Evolutionary conservation across 1,140 invertebrate species (phyloP), one percentile per base, ranked within the genome.

Genomic region (Rhopalosiphum padi): DNA sequence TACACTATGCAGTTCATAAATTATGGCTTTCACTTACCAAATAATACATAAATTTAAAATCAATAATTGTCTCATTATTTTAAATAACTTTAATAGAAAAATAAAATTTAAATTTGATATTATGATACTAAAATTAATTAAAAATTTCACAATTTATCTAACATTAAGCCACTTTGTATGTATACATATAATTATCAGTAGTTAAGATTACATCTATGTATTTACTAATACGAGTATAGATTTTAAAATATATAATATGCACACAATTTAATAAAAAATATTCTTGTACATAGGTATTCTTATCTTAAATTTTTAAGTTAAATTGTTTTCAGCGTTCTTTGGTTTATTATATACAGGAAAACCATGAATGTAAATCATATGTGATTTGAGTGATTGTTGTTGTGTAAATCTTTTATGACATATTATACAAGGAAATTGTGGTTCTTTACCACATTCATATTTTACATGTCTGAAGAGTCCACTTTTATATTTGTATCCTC

Each of bases 391-490:
- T 11, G 60, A 83, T 68, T 88, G 88, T 23, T 93, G 93, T 53
- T 93, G 93, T 15, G 92, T 91, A n/a, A 93, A 93, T 43, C 82
- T 85, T 30, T 91, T 82, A 55, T 51, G 86, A 94, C 95, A 95
- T n/a, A 94, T 94, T 35, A 94, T 30, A 93, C 94, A 94, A 0
- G 37, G 51, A 23, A 94, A 94, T 77, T 94, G 93, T n/a, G 94
- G 94, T 95, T 97, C 97, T 95, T 97, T 97, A 94, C 97, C 97
- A 87, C 95, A 95, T 86, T 95, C 95, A 88, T 95, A 95, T 48
- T 95, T 94, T 51, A 95, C 94, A 91, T 95, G 95, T 30, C 94
- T 94, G 83, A 94, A 94, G 15, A 95, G 94, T 82, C 94, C 95
- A 68, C 95, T 95, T 68, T 95, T 95, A 37, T 95, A 95, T 41